These are phyloP conservation scores for Sisyra terminalis DNA, from an alignment of 2,888 invertebrate genomes.

Conservation along the genomic window DNA sequence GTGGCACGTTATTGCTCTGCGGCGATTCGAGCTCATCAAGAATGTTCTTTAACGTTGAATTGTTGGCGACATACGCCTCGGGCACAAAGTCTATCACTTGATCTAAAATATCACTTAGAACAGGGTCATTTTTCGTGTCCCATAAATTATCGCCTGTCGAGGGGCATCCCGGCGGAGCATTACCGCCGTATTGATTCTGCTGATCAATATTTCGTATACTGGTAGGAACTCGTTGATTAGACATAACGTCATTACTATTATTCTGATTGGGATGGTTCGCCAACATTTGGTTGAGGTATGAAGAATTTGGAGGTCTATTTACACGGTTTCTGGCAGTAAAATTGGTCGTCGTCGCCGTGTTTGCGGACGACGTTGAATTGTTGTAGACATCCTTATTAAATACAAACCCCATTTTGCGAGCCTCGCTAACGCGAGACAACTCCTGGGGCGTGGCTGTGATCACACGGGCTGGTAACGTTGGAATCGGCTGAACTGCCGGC, in stretches of 20 bases:
- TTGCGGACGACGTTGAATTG: slow-evolving; percentile 12
- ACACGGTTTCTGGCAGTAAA: slow-evolving; percentile 4
- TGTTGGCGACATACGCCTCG: slow-evolving; percentile 33
- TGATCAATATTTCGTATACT: slow-evolving; percentile 24
- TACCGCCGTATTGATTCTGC: slow-evolving; percentile 26
- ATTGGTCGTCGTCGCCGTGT: slow-evolving; percentile 11
- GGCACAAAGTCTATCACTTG: slow-evolving; percentile 69
- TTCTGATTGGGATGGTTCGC: slow-evolving; percentile 19
- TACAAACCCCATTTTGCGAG: slow-evolving; percentile 2
- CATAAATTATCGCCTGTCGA: slow-evolving; percentile 22
- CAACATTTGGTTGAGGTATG: slow-evolving; percentile 24
- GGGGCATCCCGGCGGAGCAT: slow-evolving; percentile 17
- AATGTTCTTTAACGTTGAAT: slow-evolving; percentile 22
- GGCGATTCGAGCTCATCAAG: slow-evolving; percentile 26
- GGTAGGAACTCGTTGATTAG: slow-evolving; percentile 7
- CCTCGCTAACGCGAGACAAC: slow-evolving; percentile 29
- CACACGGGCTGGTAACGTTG: slow-evolving; percentile 44
- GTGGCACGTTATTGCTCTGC: slow-evolving; percentile 23
- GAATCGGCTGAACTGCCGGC: slow-evolving; percentile 42
- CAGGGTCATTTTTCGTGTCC: slow-evolving; percentile 42
- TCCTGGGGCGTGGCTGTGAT: slow-evolving; percentile 56
- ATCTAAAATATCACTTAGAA: slow-evolving; percentile 70
- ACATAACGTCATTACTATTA: slow-evolving; percentile 14
- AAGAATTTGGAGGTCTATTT: slow-evolving; percentile 19
- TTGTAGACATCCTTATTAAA: slow-evolving; percentile 4